A percentile compares a stretch with the other conserved stretches of the same genome.
Evolutionary conservation across 2,888 invertebrate genomes (phyloP).

Genomic region (Buathra laborator): DNA sequence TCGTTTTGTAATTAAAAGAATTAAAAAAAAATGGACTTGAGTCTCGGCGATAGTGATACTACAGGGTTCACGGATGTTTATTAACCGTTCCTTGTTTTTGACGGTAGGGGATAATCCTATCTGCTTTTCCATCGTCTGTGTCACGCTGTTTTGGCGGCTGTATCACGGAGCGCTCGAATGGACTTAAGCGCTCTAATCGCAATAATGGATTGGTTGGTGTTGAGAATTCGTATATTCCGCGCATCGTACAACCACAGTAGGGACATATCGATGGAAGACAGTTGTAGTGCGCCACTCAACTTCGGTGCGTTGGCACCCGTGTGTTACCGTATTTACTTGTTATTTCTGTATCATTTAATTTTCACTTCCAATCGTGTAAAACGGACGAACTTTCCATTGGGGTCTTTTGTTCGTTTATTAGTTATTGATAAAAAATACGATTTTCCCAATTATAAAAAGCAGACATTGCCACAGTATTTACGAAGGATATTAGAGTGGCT

Average conservation of each 20-base stretch:
- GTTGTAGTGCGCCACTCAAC: not conserved
- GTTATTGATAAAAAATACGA: not conserved
- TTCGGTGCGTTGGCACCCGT: not conserved
- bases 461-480: not conserved
- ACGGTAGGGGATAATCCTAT: not conserved
- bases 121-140: not conserved
- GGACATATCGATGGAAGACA: not conserved
- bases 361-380: not conserved
- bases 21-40: no score
- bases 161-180: not conserved
- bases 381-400: not conserved
- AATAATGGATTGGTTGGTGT: not conserved
- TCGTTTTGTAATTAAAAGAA: no score
- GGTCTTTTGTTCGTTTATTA: not conserved
- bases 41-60: no score
- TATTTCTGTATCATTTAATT: not conserved
- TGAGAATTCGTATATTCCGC: not conserved
- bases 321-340: not conserved
- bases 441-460: not conserved
- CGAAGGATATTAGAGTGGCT: not conserved
- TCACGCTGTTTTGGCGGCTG: slow-evolving; percentile 11
- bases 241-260: not conserved
- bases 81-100: not conserved
- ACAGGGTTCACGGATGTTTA: no score
- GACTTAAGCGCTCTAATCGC: not conserved